Evolutionary conservation across 2,888 invertebrate species (phyloP).

Genomic region (Cryptus viduatorius): DNA sequence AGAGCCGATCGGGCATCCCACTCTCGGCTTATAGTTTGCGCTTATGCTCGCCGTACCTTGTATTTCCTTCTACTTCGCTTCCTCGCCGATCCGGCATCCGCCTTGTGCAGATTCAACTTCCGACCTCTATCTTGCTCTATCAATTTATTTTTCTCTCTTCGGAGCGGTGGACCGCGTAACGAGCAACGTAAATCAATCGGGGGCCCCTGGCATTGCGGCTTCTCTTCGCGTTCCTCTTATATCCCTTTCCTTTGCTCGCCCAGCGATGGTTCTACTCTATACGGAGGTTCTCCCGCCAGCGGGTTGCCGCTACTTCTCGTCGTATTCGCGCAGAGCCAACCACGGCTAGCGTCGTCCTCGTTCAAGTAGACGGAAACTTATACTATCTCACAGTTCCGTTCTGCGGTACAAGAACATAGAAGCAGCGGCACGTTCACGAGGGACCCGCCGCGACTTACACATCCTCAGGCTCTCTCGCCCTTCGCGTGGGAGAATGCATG

Average conservation of each 20-base stretch:
- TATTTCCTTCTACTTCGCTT: conserved; percentile 52
- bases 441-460: conserved; percentile 6
- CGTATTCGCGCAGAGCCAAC: conserved; percentile 31
- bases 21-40: neutral
- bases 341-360: conserved; percentile 2
- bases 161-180: conserved; percentile 84
- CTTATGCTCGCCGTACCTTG: conserved; percentile 39
- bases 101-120: conserved; percentile 57
- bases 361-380: conserved; percentile 5
- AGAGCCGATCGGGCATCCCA: conserved; percentile 1
- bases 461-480: neutral
- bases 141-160: conserved; percentile 82
- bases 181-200: conserved; percentile 85
- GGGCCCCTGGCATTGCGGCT: conserved; percentile 81
- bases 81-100: conserved; percentile 48
- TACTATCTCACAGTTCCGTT: neutral
- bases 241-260: conserved; percentile 48
- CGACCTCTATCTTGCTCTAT: conserved; percentile 73
- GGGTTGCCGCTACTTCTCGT: conserved; percentile 41
- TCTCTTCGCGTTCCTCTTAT: conserved; percentile 73
- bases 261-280: conserved; percentile 43
- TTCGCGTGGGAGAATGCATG: conserved; percentile 40
- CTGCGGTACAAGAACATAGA: conserved; percentile 1
- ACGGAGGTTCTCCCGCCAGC: conserved; percentile 42
- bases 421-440: neutral